These are phyloP conservation scores for Formicarius rufipectus DNA, from an alignment of 2,113 vertebrate species.

Conservation along the genomic window DNA sequence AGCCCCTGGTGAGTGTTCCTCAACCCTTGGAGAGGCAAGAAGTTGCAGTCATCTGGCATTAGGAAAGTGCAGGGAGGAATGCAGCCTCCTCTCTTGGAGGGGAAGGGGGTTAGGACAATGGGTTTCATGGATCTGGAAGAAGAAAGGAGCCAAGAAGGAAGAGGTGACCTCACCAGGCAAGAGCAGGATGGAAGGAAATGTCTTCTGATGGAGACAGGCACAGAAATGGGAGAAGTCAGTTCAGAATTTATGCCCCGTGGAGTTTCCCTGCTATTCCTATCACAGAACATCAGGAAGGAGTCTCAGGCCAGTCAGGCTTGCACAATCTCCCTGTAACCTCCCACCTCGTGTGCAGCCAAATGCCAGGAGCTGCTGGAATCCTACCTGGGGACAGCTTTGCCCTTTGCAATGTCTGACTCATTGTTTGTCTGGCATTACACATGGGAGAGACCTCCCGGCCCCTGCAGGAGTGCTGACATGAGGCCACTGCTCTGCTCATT, in stretches of 20 bases:
- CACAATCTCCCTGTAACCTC: no score
- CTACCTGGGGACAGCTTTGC: neutral
- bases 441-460: neutral
- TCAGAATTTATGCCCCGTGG: neutral
- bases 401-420: neutral
- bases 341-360: neutral
- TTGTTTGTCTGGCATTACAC: neutral
- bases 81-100: neutral
- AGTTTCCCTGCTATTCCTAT: neutral
- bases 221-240: neutral
- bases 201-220: neutral
- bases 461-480: neutral
- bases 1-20: neutral
- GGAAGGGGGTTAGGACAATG: neutral
- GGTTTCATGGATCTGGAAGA: neutral
- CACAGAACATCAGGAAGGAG: neutral
- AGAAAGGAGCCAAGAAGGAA: neutral
- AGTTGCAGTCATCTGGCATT: neutral
- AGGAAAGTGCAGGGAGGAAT: neutral
- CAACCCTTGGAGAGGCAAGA: neutral
- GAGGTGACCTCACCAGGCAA: neutral
- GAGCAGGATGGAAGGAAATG: neutral
- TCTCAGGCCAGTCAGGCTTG: fast-evolving
- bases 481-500: neutral
- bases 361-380: neutral